A percentile compares a stretch with the other conserved stretches of the same genome.
Evolutionary conservation across 2,888 invertebrate genomes (phyloP).

Genomic region (Ophonus ardosiacus): DNA sequence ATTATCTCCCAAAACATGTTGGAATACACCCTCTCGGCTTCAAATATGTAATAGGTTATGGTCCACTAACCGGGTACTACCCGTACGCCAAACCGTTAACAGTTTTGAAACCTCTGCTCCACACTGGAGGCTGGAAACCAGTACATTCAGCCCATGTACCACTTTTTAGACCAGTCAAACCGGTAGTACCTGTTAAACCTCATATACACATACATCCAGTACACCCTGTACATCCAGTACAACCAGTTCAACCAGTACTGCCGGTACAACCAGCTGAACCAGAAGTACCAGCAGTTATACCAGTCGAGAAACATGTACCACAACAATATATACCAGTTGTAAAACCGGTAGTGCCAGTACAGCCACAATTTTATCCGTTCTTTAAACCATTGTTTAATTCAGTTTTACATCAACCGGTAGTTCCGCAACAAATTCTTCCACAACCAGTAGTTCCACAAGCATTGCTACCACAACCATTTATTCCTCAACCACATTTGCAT

Average conservation of each 20-base stretch:
- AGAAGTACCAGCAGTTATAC: slow-evolving; percentile 36
- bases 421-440: background rate
- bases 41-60: slow-evolving; percentile 71
- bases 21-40: slow-evolving; percentile 70
- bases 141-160: slow-evolving; percentile 25
- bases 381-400: slow-evolving; percentile 24
- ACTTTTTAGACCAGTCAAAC: slow-evolving; percentile 9
- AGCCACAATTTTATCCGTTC: slow-evolving; percentile 46
- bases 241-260: slow-evolving; percentile 18
- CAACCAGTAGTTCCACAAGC: background rate
- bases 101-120: slow-evolving; percentile 65
- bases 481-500: slow-evolving; percentile 5
- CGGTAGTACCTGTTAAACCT: slow-evolving; percentile 23
- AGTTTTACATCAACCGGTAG: slow-evolving; percentile 6
- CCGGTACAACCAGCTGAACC: slow-evolving; percentile 34
- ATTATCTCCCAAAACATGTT: slow-evolving; percentile 71
- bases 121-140: slow-evolving; percentile 51
- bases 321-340: background rate
- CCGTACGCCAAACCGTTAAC: slow-evolving; percentile 70
- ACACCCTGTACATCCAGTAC: slow-evolving; percentile 11
- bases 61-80: slow-evolving; percentile 69
- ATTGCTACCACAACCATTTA: background rate
- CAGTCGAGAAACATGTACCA: slow-evolving; percentile 8
- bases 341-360: slow-evolving; percentile 59
- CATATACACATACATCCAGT: slow-evolving; percentile 42